A percentile compares a stretch with the other conserved stretches of the same genome.
Evolutionary conservation across 2,113 vertebrate genomes (phyloP).

Genomic region (Microtus ochrogaster): DNA sequence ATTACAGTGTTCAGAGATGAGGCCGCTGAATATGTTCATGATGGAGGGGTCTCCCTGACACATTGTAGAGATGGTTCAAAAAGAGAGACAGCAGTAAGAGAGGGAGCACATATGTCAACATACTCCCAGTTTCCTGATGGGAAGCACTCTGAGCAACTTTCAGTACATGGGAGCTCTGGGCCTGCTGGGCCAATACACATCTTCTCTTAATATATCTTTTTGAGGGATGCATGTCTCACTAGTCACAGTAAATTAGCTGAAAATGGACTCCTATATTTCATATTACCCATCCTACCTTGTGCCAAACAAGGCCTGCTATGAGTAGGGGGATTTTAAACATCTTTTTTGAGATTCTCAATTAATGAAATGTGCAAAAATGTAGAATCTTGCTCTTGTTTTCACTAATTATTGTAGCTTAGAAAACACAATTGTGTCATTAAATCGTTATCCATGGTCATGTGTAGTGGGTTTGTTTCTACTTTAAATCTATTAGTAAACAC

Average conservation of each 20-base stretch:
- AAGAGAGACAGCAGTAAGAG: background rate
- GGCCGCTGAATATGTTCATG: background rate
- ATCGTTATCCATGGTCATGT: background rate
- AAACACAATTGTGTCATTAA: background rate
- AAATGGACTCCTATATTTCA: background rate
- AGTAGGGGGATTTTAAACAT: background rate
- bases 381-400: background rate
- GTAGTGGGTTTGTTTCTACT: background rate
- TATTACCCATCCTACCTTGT: background rate
- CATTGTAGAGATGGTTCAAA: background rate
- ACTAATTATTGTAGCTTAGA: slow-evolving; percentile 9
- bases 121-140: accelerated
- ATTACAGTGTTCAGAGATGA: background rate
- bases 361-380: background rate
- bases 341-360: background rate
- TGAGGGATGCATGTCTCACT: background rate
- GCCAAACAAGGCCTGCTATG: background rate
- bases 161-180: background rate
- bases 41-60: background rate
- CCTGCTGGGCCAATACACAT: background rate
- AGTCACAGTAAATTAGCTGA: background rate
- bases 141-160: background rate
- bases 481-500: background rate
- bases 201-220: background rate
- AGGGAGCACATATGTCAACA: background rate